Conservation (phyloP, 2,113 vertebrate species). For the Corythaixoides concolor region DNA sequence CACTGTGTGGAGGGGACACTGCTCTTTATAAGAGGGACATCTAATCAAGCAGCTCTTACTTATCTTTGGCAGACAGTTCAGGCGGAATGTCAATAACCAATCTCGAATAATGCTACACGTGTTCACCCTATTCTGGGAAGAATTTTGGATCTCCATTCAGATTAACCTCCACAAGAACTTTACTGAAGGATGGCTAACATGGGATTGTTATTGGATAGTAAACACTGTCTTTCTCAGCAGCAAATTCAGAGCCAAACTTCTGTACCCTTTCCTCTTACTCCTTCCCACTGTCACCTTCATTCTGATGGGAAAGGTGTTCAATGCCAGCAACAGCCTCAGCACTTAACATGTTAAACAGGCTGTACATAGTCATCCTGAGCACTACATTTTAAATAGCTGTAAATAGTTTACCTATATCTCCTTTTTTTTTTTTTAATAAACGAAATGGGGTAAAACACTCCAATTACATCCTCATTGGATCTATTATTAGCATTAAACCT, state of each 20-base stretch:
- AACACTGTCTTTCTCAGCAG: background rate
- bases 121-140: background rate
- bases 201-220: background rate
- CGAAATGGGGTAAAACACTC: background rate
- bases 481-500: background rate
- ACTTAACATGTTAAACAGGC: background rate
- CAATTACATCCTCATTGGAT: background rate
- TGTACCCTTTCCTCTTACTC: background rate
- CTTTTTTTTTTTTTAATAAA: background rate
- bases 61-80: background rate
- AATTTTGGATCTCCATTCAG: background rate
- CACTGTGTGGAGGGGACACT: rapidly evolving
- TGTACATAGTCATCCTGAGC: background rate
- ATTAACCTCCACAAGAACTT: background rate
- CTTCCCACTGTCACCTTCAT: background rate
- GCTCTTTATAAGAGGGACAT: background rate
- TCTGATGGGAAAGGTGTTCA: background rate
- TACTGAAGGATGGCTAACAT: background rate
- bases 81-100: background rate
- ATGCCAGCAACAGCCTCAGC: background rate
- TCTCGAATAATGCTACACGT: background rate
- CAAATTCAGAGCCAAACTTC: background rate
- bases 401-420: background rate
- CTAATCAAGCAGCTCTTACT: background rate
- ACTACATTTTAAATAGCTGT: background rate